Conservation (phyloP, 2,888 invertebrate species). For the Caradrina kadenii region DNA sequence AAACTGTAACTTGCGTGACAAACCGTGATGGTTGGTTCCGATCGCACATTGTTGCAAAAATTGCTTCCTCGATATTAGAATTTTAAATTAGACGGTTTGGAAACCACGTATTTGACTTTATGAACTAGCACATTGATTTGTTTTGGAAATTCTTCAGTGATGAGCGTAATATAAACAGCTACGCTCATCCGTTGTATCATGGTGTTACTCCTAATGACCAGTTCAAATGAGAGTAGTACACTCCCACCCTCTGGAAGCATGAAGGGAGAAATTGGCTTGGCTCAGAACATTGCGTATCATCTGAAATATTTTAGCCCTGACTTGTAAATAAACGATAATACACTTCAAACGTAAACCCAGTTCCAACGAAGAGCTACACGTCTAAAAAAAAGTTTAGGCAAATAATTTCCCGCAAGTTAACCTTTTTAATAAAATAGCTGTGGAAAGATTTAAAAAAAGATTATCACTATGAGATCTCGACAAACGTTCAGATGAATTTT, state of each 20-base stretch:
- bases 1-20: conserved; percentile 82
- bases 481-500: conserved; percentile 54
- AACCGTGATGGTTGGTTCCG: conserved; percentile 75
- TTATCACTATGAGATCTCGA: conserved; percentile 40
- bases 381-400: not conserved
- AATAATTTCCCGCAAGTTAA: not conserved
- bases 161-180: conserved; percentile 49
- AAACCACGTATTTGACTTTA: conserved; percentile 53
- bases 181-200: conserved; percentile 57
- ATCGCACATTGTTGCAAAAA: conserved; percentile 70
- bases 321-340: not conserved
- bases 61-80: conserved; percentile 70
- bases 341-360: not conserved
- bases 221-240: conserved; percentile 36
- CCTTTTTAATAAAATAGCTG: not conserved
- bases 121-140: conserved; percentile 50
- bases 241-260: conserved; percentile 7
- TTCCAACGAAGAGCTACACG: not conserved
- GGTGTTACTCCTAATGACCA: conserved; percentile 40
- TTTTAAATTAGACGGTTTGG: conserved; percentile 61
- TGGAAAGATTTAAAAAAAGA: conserved; percentile 22
- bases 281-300: conserved; percentile 1
- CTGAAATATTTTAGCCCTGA: conserved; percentile 5
- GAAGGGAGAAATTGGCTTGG: conserved; percentile 11
- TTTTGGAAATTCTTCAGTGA: conserved; percentile 58